Evolutionary conservation across 2,797 vertebrate species (phyloP).

Genomic region (Benthosema pterotum): DNA sequence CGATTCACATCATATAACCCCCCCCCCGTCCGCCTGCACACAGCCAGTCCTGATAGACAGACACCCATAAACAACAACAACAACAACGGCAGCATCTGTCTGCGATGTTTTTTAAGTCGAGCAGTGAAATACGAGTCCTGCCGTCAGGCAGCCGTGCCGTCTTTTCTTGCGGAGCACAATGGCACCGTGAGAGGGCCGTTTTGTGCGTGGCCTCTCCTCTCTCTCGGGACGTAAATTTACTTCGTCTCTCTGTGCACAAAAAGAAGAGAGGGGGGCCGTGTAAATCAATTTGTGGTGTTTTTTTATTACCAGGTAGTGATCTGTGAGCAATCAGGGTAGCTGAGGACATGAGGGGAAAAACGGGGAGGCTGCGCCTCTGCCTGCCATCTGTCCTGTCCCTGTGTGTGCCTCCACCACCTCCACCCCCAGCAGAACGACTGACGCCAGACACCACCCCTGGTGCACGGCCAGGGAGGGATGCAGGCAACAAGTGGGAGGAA

Average conservation of each 20-base stretch:
- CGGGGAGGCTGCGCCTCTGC: conserved; percentile 6
- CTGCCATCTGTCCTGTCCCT: conserved; percentile 47
- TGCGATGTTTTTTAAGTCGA: conserved; percentile 6
- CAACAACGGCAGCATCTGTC: background rate
- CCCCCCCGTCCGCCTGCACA: no score
- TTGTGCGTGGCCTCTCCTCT: conserved; percentile 9
- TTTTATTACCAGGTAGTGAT: conserved; percentile 59
- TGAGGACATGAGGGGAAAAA: conserved; percentile 4
- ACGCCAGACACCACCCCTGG: conserved; percentile 23
- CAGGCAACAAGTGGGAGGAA: conserved; percentile 47
- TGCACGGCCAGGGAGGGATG: conserved; percentile 26
- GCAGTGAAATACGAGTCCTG: conserved; percentile 31
- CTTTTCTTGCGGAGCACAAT: conserved; percentile 30
- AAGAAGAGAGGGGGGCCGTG: conserved; percentile 47
- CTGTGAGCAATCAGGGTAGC: conserved; percentile 43
- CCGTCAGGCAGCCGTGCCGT: conserved; percentile 13
- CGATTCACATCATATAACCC: no score
- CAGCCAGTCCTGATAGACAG: background rate
- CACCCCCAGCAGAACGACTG: conserved; percentile 19
- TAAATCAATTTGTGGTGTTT: conserved; percentile 45
- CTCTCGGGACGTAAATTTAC: conserved; percentile 37
- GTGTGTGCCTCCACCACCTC: background rate
- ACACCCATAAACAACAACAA: background rate
- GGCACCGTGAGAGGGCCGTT: conserved; percentile 35
- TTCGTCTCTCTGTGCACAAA: conserved; percentile 34